Conservation (phyloP, 2,797 vertebrate genomes). For the Phoeniculus purpureus region DNA sequence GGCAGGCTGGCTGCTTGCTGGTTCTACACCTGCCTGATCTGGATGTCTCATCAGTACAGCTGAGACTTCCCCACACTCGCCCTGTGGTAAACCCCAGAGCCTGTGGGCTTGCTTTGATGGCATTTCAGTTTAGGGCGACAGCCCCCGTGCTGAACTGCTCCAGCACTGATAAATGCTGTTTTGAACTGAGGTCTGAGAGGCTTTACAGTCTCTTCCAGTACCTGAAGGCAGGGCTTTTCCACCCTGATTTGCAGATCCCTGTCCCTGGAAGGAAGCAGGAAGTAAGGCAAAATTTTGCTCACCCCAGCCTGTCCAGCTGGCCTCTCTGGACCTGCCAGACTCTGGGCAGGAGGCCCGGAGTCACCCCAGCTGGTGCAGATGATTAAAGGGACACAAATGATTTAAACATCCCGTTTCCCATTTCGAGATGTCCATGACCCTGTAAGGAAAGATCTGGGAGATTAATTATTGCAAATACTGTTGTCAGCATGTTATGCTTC, state of each 20-base stretch:
- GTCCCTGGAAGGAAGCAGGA: not conserved
- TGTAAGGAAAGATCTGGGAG: conserved; percentile 53
- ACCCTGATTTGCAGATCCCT: not conserved
- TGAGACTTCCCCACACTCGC: not conserved
- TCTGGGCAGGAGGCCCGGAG: not conserved
- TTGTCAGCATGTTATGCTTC: conserved; percentile 62
- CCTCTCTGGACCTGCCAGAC: not conserved
- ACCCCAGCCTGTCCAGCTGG: not conserved
- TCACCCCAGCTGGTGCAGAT: not conserved
- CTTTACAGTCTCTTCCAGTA: not conserved
- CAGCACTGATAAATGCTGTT: not conserved
- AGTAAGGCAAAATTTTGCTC: no score
- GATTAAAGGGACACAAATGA: conserved; percentile 24
- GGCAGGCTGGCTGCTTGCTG: not conserved
- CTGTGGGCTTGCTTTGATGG: not conserved
- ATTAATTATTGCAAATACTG: conserved; percentile 56
- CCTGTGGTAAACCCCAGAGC: not conserved
- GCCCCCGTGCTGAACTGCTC: not conserved
- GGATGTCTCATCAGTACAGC: not conserved
- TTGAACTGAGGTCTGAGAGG: not conserved
- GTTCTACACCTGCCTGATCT: not conserved
- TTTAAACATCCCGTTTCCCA: conserved; percentile 48
- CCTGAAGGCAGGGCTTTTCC: not conserved
- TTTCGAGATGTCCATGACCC: not conserved
- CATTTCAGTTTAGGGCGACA: not conserved